These are phyloP conservation scores for Dicyrtomina minuta DNA, from an alignment of 2,888 invertebrate genomes.

Conservation along the genomic window DNA sequence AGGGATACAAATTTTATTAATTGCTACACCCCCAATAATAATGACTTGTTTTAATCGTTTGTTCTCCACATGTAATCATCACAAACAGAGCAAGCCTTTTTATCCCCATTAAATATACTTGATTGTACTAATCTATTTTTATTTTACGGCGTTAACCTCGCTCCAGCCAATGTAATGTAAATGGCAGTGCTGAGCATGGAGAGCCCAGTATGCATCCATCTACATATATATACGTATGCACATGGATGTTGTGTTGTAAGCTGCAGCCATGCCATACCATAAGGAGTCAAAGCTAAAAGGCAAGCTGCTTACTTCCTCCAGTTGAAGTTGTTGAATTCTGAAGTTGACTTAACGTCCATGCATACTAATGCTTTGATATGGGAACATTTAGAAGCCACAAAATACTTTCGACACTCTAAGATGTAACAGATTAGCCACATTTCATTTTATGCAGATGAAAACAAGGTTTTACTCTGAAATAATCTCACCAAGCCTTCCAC, in stretches of 20 bases:
- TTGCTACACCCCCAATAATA: slow-evolving; percentile 6
- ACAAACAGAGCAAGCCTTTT: background rate
- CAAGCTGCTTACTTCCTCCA: background rate
- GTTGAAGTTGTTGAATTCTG: no score
- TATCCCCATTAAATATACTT: background rate
- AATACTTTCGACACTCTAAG: slow-evolving; percentile 30
- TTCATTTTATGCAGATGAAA: slow-evolving; percentile 32
- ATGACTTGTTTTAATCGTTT: background rate
- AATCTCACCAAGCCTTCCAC: slow-evolving; percentile 30
- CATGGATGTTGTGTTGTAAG: no score
- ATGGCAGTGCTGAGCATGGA: no score
- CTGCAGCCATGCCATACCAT: background rate
- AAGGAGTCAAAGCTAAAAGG: background rate
- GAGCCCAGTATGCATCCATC: no score
- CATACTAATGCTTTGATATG: slow-evolving; percentile 7
- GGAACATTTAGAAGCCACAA: slow-evolving; percentile 10
- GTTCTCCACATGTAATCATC: slow-evolving; percentile 13
- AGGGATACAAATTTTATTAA: background rate
- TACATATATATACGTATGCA: no score
- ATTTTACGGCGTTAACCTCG: slow-evolving; percentile 11
- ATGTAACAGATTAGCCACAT: slow-evolving; percentile 28
- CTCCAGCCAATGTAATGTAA: background rate
- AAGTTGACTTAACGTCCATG: slow-evolving; percentile 9
- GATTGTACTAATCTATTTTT: background rate
- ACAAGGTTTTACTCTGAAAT: slow-evolving; percentile 29